Evolutionary conservation across 2,888 invertebrate genomes (phyloP).

Genomic region (Volucella inflata): DNA sequence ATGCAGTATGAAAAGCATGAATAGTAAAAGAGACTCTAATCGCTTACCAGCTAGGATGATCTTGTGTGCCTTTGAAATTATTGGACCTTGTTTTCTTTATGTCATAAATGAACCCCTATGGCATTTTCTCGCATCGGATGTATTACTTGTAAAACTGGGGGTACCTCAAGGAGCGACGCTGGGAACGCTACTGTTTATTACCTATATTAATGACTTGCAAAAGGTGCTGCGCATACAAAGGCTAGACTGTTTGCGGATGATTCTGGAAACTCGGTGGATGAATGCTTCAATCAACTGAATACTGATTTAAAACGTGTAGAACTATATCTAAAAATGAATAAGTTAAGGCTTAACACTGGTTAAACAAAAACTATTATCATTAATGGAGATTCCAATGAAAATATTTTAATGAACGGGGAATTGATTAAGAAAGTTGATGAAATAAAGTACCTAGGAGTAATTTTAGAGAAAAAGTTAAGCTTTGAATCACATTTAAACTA

Average conservation of each 20-base stretch:
- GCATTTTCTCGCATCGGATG: neutral
- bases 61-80: neutral
- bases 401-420: too few relatives aligned
- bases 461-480: constrained; percentile 6
- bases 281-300: constrained; percentile 36
- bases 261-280: constrained; percentile 29
- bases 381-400: neutral
- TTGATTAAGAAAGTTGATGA: constrained; percentile 27
- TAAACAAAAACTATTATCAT: constrained; percentile 25
- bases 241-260: constrained; percentile 38
- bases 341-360: constrained; percentile 25
- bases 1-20: constrained; percentile 3
- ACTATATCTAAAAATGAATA: constrained; percentile 20
- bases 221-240: constrained; percentile 10
- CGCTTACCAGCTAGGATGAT: neutral
- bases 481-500: neutral
- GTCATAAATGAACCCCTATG: neutral
- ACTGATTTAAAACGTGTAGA: too few relatives aligned
- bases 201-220: constrained; percentile 38
- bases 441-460: constrained; percentile 27
- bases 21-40: neutral
- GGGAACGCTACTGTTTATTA: constrained; percentile 27
- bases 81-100: neutral
- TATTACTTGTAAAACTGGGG: constrained; percentile 24
- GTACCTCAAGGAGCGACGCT: constrained; percentile 53